phyloP scores from a whole-genome alignment of 2,797 vertebrate species.

The Alectoris magna region DNA sequence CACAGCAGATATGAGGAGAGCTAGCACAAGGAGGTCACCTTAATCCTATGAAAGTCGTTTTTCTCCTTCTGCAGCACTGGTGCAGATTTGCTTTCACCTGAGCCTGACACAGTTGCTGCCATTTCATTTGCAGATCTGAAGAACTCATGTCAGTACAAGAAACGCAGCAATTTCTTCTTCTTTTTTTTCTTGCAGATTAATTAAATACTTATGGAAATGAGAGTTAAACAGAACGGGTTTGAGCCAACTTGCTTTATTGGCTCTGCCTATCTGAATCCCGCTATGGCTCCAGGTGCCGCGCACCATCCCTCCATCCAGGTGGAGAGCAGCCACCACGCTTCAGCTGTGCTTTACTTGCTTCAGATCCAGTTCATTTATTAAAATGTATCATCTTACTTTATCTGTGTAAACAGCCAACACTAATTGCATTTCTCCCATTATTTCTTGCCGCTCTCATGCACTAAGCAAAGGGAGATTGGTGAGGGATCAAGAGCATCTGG shows the following conservation, averaged over 20 bases:
- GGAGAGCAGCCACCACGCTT: neutral
- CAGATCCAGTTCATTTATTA: neutral
- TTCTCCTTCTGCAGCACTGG: neutral
- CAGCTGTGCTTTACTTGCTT: neutral
- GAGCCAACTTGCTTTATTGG: conserved; percentile 32
- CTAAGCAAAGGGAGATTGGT: neutral
- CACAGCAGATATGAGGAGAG: neutral
- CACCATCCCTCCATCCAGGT: neutral
- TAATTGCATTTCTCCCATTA: neutral
- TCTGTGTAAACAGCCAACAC: neutral
- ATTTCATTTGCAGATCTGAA: conserved; percentile 59
- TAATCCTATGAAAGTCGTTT: neutral
- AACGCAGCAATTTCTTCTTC: neutral
- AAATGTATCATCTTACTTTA: neutral
- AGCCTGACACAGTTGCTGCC: neutral
- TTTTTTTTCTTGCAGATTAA: conserved; percentile 35
- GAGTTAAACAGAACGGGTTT: conserved; percentile 18
- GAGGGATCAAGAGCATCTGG: neutral
- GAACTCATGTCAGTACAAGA: conserved; percentile 54
- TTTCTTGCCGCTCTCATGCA: neutral
- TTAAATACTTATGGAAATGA: conserved; percentile 65
- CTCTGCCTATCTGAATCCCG: neutral
- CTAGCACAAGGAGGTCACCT: neutral
- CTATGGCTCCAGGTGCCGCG: neutral
- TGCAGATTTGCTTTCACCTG: conserved; percentile 25